These are phyloP conservation scores for Pleuronectes platessa DNA, from an alignment of 2,113 vertebrate species.

Conservation along the genomic window DNA sequence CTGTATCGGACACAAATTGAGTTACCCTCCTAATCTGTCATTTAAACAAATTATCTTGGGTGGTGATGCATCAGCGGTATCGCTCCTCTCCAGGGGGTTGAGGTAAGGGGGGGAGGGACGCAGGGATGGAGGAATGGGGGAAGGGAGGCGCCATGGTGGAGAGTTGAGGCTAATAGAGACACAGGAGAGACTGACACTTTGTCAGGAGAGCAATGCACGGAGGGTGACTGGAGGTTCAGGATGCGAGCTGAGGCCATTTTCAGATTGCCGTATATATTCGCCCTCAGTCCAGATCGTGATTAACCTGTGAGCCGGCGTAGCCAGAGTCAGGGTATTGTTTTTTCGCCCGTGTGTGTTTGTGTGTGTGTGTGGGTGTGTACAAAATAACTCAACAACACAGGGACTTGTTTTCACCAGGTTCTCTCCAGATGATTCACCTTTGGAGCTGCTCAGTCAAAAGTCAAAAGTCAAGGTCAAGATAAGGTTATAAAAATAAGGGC, in stretches of 20 bases:
- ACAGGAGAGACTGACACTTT: constrained; percentile 59
- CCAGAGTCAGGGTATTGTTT: neutral
- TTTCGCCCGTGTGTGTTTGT: too few species aligned
- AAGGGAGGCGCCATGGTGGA: constrained; percentile 31
- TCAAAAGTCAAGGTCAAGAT: neutral
- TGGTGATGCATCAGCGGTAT: constrained; percentile 81
- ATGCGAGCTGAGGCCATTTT: constrained; percentile 1
- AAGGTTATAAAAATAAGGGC: too few species aligned
- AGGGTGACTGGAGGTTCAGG: constrained; percentile 23
- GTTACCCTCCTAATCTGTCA: constrained; percentile 81
- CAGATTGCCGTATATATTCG: neutral
- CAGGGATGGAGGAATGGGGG: constrained; percentile 40
- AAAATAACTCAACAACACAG: neutral
- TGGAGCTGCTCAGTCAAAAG: neutral
- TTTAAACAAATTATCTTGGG: constrained; percentile 82
- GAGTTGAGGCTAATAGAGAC: constrained; percentile 68
- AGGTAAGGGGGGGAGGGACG: constrained; percentile 5
- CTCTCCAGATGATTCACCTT: neutral
- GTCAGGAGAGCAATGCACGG: constrained; percentile 50
- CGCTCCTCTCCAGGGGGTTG: constrained; percentile 51
- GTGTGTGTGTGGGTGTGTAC: neutral
- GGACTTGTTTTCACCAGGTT: neutral
- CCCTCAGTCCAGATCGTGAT: neutral
- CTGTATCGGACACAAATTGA: constrained; percentile 77
- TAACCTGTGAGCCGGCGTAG: neutral